Evolutionary conservation across 2,888 invertebrate species (phyloP).

Genomic region (Melanotus villosus): DNA sequence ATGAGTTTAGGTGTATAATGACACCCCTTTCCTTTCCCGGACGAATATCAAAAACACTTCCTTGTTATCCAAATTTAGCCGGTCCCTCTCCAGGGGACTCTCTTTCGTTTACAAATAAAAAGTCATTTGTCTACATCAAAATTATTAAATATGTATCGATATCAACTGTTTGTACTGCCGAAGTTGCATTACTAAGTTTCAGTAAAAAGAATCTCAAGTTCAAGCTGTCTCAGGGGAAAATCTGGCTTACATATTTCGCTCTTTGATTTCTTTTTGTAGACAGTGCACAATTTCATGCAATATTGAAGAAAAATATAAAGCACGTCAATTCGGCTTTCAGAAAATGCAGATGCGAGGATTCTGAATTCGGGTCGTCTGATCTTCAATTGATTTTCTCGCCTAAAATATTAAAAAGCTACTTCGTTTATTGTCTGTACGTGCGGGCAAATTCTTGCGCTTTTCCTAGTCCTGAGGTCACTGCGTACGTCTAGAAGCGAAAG

Average conservation of each 20-base stretch:
- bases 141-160: background rate
- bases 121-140: background rate
- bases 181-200: background rate
- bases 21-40: background rate
- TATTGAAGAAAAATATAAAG: background rate
- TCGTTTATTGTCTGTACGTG: background rate
- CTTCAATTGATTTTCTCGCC: background rate
- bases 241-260: background rate
- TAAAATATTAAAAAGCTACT: background rate
- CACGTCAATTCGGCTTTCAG: too few relatives aligned
- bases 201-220: background rate
- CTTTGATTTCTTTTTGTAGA: background rate
- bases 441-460: constrained; percentile 12
- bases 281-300: background rate
- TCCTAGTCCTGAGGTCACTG: constrained; percentile 5
- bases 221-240: constrained; percentile 2
- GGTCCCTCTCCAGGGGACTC: too few relatives aligned
- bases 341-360: background rate
- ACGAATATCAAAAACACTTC: background rate
- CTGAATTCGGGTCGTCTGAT: background rate
- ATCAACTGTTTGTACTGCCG: background rate
- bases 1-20: constrained; percentile 2
- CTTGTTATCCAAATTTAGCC: background rate
- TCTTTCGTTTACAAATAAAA: too few relatives aligned
- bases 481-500: constrained; percentile 21